Conservation (phyloP, 1,140 invertebrate genomes). For the Bursaphelenchus mucronatus region DNA sequence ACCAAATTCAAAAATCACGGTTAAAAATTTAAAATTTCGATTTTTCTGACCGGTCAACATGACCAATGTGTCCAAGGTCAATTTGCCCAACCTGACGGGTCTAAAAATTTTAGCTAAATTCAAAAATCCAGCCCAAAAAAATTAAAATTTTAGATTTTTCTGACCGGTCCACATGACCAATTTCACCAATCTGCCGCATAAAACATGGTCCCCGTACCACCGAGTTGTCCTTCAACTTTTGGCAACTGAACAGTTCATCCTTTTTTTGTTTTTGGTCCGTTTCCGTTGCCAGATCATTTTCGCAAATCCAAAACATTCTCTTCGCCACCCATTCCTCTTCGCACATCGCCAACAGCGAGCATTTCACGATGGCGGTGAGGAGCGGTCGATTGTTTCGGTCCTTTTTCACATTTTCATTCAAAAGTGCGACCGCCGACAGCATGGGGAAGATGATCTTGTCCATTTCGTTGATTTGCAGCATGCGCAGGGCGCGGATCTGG, state of each 20-base stretch:
- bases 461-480: constrained; percentile 45
- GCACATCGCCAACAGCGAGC: constrained; percentile 40
- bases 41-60: no score
- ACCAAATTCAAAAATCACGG: no score
- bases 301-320: constrained; percentile 45
- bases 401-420: constrained; percentile 32
- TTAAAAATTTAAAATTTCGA: no score
- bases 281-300: constrained; percentile 38
- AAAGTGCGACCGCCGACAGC: constrained; percentile 33
- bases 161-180: no score
- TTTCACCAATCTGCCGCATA: no score
- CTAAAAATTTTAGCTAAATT: no score
- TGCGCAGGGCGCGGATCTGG: constrained; percentile 35
- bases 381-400: constrained; percentile 10
- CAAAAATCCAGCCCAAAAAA: no score
- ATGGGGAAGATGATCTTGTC: constrained; percentile 42
- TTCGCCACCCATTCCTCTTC: constrained; percentile 46
- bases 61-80: no score
- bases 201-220: no score
- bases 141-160: no score
- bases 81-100: no score
- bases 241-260: constrained; percentile 25
- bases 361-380: constrained; percentile 17
- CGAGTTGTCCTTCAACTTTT: constrained; percentile 30
- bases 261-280: neutral